Percentiles rank a stretch among this genome's conserved stretches.
phyloP scores from a whole-genome alignment of 2,113 vertebrate species.

The Syngnathus floridae region DNA sequence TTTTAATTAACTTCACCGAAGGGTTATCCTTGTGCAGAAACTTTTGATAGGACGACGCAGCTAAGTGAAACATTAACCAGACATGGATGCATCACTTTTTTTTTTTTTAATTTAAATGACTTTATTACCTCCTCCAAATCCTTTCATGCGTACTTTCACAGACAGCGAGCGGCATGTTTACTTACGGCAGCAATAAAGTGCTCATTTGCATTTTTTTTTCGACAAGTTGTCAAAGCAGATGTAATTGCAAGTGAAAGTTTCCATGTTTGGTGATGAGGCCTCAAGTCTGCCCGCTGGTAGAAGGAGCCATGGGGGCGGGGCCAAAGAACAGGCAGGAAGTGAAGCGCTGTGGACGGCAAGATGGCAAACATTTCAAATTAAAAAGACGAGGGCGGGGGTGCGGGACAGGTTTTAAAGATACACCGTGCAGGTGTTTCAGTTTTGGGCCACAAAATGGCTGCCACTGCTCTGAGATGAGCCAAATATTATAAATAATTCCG shows the following conservation, averaged over 20 bases:
- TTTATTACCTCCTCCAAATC: constrained; percentile 24
- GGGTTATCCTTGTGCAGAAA: constrained; percentile 35
- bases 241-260: background rate
- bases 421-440: background rate
- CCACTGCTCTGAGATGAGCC: background rate
- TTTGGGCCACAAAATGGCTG: constrained; percentile 59
- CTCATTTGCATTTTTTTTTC: background rate
- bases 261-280: background rate
- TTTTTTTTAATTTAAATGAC: constrained; percentile 27
- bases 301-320: background rate
- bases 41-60: constrained; percentile 39
- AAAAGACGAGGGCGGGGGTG: constrained; percentile 8
- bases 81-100: constrained; percentile 22
- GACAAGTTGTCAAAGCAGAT: background rate
- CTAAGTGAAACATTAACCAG: constrained; percentile 29
- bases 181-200: background rate
- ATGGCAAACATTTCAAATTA: constrained; percentile 25
- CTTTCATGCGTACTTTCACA: constrained; percentile 31
- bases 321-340: constrained; percentile 59
- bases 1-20: constrained; percentile 52
- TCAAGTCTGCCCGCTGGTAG: background rate
- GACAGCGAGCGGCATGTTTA: constrained; percentile 11
- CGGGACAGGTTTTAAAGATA: constrained; percentile 7
- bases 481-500: constrained; percentile 34
- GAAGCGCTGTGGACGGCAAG: constrained; percentile 51